Evolutionary conservation across 2,113 vertebrate species (phyloP), one percentile per base, ranked within the genome.

Genomic region (Canis aureus): DNA sequence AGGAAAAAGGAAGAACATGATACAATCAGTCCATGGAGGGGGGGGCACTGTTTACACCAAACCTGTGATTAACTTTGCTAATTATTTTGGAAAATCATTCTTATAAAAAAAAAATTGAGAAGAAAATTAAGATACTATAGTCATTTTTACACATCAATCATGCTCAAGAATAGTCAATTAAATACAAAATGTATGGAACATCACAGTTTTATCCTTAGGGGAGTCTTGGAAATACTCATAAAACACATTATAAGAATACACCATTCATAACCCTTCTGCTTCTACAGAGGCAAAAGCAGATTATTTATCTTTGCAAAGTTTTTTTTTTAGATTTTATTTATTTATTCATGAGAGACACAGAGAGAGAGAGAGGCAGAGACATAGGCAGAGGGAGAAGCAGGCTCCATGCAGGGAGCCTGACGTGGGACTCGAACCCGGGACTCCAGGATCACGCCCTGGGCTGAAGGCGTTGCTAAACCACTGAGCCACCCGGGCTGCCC

Each of bases 101-200:
- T 86, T 67, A 94, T 49, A 25, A 67, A 95, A 95, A 80, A 25
- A 83, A 76, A 81, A 78, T 27, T 17, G 9, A 93, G 20, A 51
- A 93, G 92, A 94, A 90, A 78, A 64, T 80, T 49, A 94, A 95
- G 76, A 89, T 25, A 66, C 3, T n/a, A 8, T 25, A 93, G 66
- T 67, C 67, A 83, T 85, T 91, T 81, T 87, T 89, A 94, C 5
- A 49, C 2, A 82, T 22, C 49, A 51, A 27, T 67, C 80, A 53
- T 53, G 29, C 16, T 60, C 32, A 83, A 3, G 25, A 49, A 71
- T 10, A 60, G n/a, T 79, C 67, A 95, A 90, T 35, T 79, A 74
- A 89, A 83, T 35, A 32, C 3, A 67, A 85, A 51, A 32, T 78
- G 10, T 23, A 94, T 88, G 55, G 23, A 43, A 79, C 64, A 64